phyloP scores from a whole-genome alignment of 2,113 vertebrate species.

The Actenoides lindsayi region DNA sequence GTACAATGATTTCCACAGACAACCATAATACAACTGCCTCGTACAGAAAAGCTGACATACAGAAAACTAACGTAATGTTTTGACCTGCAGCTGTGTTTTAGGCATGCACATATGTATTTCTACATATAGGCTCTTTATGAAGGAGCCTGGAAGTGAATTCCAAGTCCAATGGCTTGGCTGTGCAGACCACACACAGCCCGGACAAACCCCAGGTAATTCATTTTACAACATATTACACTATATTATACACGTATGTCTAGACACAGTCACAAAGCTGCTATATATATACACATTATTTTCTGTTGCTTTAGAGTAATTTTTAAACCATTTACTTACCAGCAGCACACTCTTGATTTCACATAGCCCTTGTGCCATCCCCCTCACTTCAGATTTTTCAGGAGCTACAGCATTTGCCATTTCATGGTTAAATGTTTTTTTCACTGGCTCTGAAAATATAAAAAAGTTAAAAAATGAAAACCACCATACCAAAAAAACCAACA shows the following conservation, averaged over 20 bases:
- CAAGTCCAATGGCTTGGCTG: not conserved
- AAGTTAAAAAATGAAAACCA: too few species aligned
- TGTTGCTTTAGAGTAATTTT: not conserved
- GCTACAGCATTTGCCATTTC: not conserved
- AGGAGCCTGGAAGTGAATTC: not conserved
- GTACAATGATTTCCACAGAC: accelerated
- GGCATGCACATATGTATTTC: not conserved
- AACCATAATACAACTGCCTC: accelerated
- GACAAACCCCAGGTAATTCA: not conserved
- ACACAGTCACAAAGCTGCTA: not conserved
- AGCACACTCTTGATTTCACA: conserved; percentile 76
- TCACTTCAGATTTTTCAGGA: conserved; percentile 66
- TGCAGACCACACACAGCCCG: not conserved
- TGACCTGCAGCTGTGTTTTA: not conserved
- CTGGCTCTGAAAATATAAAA: conserved; percentile 45
- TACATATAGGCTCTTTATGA: not conserved
- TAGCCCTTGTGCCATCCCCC: conserved; percentile 70
- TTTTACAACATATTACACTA: not conserved
- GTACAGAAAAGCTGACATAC: not conserved
- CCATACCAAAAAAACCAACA: not conserved
- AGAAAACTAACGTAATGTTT: not conserved
- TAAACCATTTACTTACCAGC: conserved; percentile 74
- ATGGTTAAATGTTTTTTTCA: conserved; percentile 20
- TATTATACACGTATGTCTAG: too few species aligned
- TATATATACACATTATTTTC: not conserved